phyloP scores from a whole-genome alignment of 2,797 vertebrate species.

The Gymnodraco acuticeps region DNA sequence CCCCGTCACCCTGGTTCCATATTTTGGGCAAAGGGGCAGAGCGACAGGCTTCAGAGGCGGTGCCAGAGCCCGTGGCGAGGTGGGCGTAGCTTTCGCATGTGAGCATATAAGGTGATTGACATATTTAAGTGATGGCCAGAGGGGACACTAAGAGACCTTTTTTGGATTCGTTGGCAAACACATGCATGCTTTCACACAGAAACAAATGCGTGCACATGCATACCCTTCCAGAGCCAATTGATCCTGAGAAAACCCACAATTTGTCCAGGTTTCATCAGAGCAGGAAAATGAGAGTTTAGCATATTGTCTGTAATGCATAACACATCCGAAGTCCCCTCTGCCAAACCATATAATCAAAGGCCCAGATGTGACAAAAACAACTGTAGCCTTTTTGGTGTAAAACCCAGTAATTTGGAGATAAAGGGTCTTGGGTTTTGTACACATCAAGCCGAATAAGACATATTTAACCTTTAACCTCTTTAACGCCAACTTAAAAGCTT shows the following conservation, averaged over 20 bases:
- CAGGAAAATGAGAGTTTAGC: slow-evolving; percentile 53
- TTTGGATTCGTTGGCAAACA: slow-evolving; percentile 49
- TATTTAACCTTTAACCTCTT: slow-evolving; percentile 45
- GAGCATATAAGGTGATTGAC: slow-evolving; percentile 66
- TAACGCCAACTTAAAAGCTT: slow-evolving; percentile 39
- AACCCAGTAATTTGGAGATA: slow-evolving; percentile 40
- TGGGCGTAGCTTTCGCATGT: slow-evolving; percentile 44
- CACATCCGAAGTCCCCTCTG: slow-evolving; percentile 50
- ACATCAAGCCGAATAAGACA: slow-evolving; percentile 41
- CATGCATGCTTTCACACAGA: slow-evolving; percentile 28
- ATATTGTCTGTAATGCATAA: slow-evolving; percentile 53
- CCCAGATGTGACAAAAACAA: slow-evolving; percentile 49
- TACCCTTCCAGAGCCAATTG: slow-evolving; percentile 21
- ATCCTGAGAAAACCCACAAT: slow-evolving; percentile 55
- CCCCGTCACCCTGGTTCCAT: slow-evolving; percentile 45
- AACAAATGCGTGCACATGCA: slow-evolving; percentile 45
- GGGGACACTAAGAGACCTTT: slow-evolving; percentile 45
- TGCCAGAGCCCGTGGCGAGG: slow-evolving; percentile 52
- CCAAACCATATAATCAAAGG: slow-evolving; percentile 68
- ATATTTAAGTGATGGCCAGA: slow-evolving; percentile 53
- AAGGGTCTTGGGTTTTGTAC: slow-evolving; percentile 30
- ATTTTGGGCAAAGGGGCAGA: slow-evolving; percentile 42
- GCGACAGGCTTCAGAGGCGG: slow-evolving; percentile 51
- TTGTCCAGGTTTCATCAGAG: slow-evolving; percentile 65
- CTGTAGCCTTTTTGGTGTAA: slow-evolving; percentile 40